phyloP scores from a whole-genome alignment of 1,140 invertebrate genomes.

The Caenorhabditis remanei region DNA sequence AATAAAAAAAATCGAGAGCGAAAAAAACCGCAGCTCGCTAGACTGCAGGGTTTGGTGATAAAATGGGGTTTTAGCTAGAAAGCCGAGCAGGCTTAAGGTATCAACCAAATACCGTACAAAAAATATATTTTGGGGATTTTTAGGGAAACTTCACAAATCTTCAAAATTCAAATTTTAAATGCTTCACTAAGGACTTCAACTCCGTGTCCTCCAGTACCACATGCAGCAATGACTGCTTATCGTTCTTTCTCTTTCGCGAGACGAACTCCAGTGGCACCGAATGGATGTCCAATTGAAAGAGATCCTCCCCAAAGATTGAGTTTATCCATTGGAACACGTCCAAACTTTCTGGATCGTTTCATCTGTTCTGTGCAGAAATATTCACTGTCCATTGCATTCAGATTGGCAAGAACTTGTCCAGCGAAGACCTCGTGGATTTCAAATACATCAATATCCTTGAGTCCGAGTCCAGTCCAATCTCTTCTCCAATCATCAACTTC shows the following conservation, averaged over 20 bases:
- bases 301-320: conserved; percentile 98
- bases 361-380: conserved; percentile 88
- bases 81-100: no score
- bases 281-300: conserved; percentile 97
- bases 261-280: conserved; percentile 92
- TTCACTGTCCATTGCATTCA: conserved; percentile 97
- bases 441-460: conserved; percentile 95
- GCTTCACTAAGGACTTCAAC: conserved; percentile 95
- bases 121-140: no score
- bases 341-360: conserved; percentile 85
- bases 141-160: no score
- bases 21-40: no score
- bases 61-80: no score
- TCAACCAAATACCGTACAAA: no score
- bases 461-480: conserved; percentile 84
- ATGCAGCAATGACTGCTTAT: conserved; percentile 93
- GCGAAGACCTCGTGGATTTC: conserved; percentile 99
- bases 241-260: conserved; percentile 85
- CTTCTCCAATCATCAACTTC: conserved; percentile 82
- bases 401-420: conserved; percentile 95
- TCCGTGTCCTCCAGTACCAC: conserved; percentile 92
- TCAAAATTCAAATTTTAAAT: no score
- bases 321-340: conserved; percentile 89
- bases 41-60: no score
- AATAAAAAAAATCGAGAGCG: no score